phyloP scores from a whole-genome alignment of 2,888 invertebrate species.

The Argyresthia goedartella region DNA sequence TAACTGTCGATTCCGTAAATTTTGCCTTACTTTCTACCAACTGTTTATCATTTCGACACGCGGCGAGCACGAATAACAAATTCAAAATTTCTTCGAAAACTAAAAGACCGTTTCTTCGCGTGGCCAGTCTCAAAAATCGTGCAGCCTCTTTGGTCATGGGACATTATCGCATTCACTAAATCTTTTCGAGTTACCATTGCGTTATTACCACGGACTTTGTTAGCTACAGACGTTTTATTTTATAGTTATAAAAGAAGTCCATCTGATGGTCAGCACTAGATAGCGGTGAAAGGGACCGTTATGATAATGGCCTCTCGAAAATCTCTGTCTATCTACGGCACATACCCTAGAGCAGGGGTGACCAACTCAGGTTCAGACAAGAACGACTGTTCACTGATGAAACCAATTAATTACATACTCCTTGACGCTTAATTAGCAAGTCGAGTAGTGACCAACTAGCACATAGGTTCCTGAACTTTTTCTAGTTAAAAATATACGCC shows the following conservation, averaged over 20 bases:
- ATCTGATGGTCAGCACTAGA: constrained; percentile 58
- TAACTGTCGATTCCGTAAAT: neutral
- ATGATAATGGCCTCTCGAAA: constrained; percentile 55
- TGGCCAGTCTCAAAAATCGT: constrained; percentile 40
- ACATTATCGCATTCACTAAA: constrained; percentile 62
- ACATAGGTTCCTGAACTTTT: no score
- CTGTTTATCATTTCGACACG: constrained; percentile 10
- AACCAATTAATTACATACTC: no score
- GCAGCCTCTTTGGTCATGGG: constrained; percentile 46
- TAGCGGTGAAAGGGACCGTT: constrained; percentile 69
- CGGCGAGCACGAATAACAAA: constrained; percentile 25
- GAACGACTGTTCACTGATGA: no score
- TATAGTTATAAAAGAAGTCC: constrained; percentile 59
- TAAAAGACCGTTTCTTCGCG: constrained; percentile 16
- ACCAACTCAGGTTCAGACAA: no score
- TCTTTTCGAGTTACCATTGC: constrained; percentile 46
- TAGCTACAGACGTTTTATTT: constrained; percentile 45
- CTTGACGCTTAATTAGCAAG: no score
- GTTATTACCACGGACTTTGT: constrained; percentile 62
- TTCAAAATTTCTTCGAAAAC: constrained; percentile 29
- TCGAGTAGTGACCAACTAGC: no score
- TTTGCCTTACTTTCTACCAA: constrained; percentile 5
- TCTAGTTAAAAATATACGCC: no score
- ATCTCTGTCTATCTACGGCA: constrained; percentile 18
- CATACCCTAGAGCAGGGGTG: no score